Evolutionary conservation across 2,888 invertebrate species (phyloP), one percentile per base, ranked within the genome.

Genomic region (Hermodice carunculata): DNA sequence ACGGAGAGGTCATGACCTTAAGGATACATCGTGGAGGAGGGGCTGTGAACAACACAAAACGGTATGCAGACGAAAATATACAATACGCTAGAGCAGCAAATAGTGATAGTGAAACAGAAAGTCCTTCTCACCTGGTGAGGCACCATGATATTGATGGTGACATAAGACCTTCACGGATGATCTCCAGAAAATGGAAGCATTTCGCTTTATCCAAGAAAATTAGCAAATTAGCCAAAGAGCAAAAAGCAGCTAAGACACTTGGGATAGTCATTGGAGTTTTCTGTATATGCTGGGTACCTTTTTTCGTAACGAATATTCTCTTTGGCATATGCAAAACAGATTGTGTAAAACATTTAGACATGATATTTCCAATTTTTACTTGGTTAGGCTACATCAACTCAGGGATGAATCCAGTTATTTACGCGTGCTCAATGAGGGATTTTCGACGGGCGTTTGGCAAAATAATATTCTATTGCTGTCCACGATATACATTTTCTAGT

Each of bases 181-280:
- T 64, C 54, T 64, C 66, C 34, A 60, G 71, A 26, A 74, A 71
- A 57, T 70, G 74, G 72, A 57, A 61, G 52, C 80, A 95, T 87
- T 96, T 97, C 86, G 96, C 96, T 5, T 87, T 97, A 24, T 95
- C 95, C 71, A 90, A 96, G 32, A 96, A 96, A 84, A 88, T 98
- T 68, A 95, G 96, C 17, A 97, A 97, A 88, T 94, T 98, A 79
- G 95, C 97, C 54, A 96, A 96, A 84, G 98, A 97, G 86, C 96
- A 96, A 86, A 98, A 98, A 86, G 98, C 98, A 8, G 98, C 98
- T 3, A 97, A 97, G 87, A 98, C 97, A 8, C 88, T 98, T 75
- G 97, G 96, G 52, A 96, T 97, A 83, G 96, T 97, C 77, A 96
- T 97, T 93, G 96, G 96, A 64, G 95, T 95, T 72, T 97, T 97